phyloP scores from a whole-genome alignment of 2,888 invertebrate genomes.

The Belgica antarctica region DNA sequence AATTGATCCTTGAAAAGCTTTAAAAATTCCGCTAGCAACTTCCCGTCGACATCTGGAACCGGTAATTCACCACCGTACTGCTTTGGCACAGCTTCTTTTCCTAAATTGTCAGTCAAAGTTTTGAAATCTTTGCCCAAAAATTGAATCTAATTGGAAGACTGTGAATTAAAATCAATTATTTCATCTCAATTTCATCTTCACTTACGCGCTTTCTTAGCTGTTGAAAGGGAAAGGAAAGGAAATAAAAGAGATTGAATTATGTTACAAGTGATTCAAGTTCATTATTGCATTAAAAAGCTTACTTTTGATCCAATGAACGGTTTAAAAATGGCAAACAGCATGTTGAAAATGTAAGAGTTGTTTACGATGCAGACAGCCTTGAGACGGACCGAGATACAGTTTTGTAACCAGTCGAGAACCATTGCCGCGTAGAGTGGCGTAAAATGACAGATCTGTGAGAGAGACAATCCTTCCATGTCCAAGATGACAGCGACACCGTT shows the following conservation, averaged over 20 bases:
- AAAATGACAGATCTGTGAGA: conserved; percentile 72
- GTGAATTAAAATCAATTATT: not conserved
- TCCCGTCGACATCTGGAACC: conserved; percentile 25
- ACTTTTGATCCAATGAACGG: conserved; percentile 67
- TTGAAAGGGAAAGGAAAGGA: no score
- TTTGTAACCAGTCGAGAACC: conserved; percentile 74
- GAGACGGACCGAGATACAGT: conserved; percentile 76
- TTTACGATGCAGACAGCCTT: conserved; percentile 86
- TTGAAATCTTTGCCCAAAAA: conserved; percentile 28
- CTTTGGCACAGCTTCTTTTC: not conserved
- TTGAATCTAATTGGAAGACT: conserved; percentile 27
- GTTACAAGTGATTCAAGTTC: not conserved
- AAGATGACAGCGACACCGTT: conserved; percentile 60
- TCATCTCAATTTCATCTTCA: not conserved
- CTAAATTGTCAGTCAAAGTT: not conserved
- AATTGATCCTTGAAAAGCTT: conserved; percentile 27
- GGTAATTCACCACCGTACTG: conserved; percentile 21
- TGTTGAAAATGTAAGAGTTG: conserved; percentile 82
- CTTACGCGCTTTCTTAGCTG: conserved; percentile 27
- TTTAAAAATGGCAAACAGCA: conserved; percentile 81
- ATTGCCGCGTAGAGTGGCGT: conserved; percentile 74
- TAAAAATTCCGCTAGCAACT: conserved; percentile 26
- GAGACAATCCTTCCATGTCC: conserved; percentile 71
- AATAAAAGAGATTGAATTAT: not conserved
- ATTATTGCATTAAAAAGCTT: not conserved